A percentile compares a stretch with the other conserved stretches of the same genome.
Evolutionary conservation across 2,888 invertebrate species (phyloP).

Genomic region (Drosophila paracracens): DNA sequence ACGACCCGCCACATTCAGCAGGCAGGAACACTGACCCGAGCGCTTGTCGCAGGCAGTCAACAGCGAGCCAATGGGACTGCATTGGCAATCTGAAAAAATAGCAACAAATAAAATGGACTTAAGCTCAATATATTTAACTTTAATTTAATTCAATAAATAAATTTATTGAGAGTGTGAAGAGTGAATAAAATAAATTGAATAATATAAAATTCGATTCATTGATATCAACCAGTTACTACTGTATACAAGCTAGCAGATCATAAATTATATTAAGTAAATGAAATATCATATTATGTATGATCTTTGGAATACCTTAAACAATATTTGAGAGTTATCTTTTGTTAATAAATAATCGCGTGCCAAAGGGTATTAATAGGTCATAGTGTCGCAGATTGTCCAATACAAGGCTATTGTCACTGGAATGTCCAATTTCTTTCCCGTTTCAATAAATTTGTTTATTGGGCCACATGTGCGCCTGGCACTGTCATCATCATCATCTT

Average conservation of each 20-base stretch:
- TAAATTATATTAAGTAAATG: neutral
- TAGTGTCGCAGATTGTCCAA: neutral
- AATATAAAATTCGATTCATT: neutral
- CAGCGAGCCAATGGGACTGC: conserved; percentile 90
- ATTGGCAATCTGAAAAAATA: conserved; percentile 92
- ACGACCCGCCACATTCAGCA: conserved; percentile 89
- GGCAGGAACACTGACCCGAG: conserved; percentile 92
- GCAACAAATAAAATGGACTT: neutral
- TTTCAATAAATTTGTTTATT: conserved; percentile 40
- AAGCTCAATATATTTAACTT: neutral
- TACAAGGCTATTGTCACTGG: conserved; percentile 26
- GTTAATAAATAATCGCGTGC: neutral
- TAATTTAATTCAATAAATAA: neutral
- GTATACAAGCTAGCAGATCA: neutral
- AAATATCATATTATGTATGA: neutral
- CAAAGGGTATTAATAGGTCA: neutral
- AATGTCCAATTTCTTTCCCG: conserved; percentile 21
- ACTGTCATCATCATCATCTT: conserved; percentile 40
- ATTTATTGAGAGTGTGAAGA: neutral
- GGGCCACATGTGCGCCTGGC: conserved; percentile 40
- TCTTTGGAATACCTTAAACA: neutral
- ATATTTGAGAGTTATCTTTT: neutral
- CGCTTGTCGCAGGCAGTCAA: conserved; percentile 90
- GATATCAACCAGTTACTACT: neutral
- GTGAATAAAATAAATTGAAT: too few relatives aligned